These are phyloP conservation scores for Stegodyphus dumicola DNA, from an alignment of 1,140 invertebrate genomes.

Conservation along the genomic window DNA sequence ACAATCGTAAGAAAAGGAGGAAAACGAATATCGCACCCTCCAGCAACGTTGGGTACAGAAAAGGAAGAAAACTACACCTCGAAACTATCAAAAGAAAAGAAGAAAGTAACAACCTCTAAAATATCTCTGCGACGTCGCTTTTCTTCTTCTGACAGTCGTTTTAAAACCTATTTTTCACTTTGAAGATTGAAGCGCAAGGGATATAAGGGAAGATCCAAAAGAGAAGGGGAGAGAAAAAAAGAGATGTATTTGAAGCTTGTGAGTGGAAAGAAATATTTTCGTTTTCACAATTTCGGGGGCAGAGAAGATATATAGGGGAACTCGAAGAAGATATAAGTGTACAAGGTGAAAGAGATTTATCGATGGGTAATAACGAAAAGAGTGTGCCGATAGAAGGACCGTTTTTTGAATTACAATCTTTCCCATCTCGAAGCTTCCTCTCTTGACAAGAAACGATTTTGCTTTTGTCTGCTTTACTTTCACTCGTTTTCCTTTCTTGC, in stretches of 20 bases:
- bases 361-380: constrained; percentile 27
- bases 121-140: background rate
- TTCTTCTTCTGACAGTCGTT: constrained; percentile 47
- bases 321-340: constrained; percentile 8
- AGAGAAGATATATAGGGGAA: background rate
- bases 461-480: too few species aligned
- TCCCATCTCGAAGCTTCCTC: background rate
- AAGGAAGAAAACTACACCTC: too few species aligned
- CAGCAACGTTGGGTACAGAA: too few species aligned
- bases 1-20: too few species aligned
- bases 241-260: background rate
- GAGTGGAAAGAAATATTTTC: background rate
- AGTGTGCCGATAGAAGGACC: background rate
- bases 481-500: too few species aligned
- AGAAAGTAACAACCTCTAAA: background rate
- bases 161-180: constrained; percentile 57
- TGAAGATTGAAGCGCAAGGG: background rate
- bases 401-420: background rate
- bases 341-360: constrained; percentile 17
- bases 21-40: too few species aligned
- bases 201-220: background rate
- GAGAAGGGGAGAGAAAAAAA: constrained; percentile 1
- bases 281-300: background rate
- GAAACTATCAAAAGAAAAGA: background rate
- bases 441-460: too few species aligned